Evolutionary conservation across 2,888 invertebrate species (phyloP).

Genomic region (Dicranocentrus wangi): DNA sequence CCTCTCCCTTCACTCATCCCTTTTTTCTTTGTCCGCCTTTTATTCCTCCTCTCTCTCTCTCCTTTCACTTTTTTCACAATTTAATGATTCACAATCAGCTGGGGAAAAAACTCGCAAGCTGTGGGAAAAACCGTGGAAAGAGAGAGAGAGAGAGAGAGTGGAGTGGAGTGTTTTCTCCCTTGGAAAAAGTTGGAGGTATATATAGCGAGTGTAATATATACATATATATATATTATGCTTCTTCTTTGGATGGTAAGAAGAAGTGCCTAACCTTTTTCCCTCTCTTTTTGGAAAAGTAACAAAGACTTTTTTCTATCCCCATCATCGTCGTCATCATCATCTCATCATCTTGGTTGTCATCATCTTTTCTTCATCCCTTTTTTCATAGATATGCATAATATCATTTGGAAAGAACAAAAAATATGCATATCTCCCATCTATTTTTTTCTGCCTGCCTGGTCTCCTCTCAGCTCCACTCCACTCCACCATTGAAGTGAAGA

Average conservation of each 20-base stretch:
- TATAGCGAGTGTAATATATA: too few species aligned
- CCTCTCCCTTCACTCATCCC: slow-evolving; percentile 8
- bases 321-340: slow-evolving; percentile 50
- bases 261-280: slow-evolving; percentile 40
- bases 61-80: slow-evolving; percentile 47
- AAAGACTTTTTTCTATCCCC: slow-evolving; percentile 52
- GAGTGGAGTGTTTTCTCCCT: too few species aligned
- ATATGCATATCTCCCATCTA: slow-evolving; percentile 36
- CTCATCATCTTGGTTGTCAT: slow-evolving; percentile 61
- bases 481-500: slow-evolving; percentile 43
- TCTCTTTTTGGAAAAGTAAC: slow-evolving; percentile 35
- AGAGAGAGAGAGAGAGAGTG: background rate
- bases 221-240: background rate
- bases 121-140: background rate
- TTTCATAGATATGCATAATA: slow-evolving; percentile 57
- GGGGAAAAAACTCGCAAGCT: slow-evolving; percentile 35
- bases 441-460: slow-evolving; percentile 11
- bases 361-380: slow-evolving; percentile 60
- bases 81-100: slow-evolving; percentile 63
- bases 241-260: background rate
- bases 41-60: background rate
- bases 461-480: too few species aligned
- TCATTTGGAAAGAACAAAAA: slow-evolving; percentile 43
- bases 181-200: too few species aligned
- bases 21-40: slow-evolving; percentile 2